Conservation (phyloP, 1,140 invertebrate genomes). For the Apis laboriosa region DNA sequence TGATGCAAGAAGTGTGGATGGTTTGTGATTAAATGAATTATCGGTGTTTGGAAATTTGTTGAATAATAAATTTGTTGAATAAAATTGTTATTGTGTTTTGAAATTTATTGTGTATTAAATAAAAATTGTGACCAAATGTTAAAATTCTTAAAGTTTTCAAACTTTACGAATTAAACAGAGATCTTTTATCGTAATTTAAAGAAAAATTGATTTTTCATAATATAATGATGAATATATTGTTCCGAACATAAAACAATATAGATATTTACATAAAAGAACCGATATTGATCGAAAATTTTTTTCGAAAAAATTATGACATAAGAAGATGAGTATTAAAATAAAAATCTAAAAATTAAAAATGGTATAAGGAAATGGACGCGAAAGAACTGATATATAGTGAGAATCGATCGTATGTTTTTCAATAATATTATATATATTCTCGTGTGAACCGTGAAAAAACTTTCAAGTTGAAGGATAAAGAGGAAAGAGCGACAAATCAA, state of each 20-base stretch:
- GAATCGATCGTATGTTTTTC: neutral
- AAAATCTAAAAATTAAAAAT: neutral
- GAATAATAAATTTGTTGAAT: neutral
- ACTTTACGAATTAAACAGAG: too few relatives aligned
- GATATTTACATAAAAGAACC: too few relatives aligned
- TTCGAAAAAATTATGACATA: too few relatives aligned
- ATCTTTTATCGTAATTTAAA: neutral
- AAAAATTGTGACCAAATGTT: neutral
- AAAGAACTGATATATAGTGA: neutral
- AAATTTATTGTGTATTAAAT: neutral
- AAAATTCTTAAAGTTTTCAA: neutral
- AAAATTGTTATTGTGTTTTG: neutral
- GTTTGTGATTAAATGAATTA: neutral
- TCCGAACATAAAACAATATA: neutral
- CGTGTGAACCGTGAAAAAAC: neutral
- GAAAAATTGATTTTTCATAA: neutral
- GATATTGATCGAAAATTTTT: too few relatives aligned
- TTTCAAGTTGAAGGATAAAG: neutral
- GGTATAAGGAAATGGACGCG: too few relatives aligned
- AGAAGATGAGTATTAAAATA: too few relatives aligned
- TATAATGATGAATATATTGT: neutral
- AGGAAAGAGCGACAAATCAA: neutral
- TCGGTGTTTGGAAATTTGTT: neutral
- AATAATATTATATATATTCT: neutral
- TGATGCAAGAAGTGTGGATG: neutral